Evolutionary conservation across 2,888 invertebrate genomes (phyloP).

Genomic region (Margaritifera margaritifera): DNA sequence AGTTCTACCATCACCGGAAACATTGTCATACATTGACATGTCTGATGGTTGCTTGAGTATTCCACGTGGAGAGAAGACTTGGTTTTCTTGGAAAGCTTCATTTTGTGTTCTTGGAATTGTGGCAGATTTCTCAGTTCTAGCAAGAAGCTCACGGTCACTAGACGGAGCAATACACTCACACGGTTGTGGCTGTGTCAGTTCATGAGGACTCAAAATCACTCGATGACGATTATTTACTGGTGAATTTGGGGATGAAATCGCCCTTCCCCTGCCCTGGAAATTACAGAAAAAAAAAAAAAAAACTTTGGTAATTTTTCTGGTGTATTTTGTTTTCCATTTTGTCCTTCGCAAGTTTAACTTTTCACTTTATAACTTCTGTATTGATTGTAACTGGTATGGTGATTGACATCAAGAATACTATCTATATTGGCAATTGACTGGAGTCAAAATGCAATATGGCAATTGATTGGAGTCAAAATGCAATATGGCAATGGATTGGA

Average conservation of each 20-base stretch:
- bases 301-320: background rate
- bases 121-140: slow-evolving; percentile 45
- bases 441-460: no score
- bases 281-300: slow-evolving; percentile 5
- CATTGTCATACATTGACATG: slow-evolving; percentile 47
- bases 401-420: no score
- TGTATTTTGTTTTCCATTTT: background rate
- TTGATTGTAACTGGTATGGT: no score
- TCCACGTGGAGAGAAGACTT: slow-evolving; percentile 41
- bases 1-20: slow-evolving; percentile 14
- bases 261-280: slow-evolving; percentile 86
- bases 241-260: slow-evolving; percentile 73
- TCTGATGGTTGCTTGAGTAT: slow-evolving; percentile 54
- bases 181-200: slow-evolving; percentile 40
- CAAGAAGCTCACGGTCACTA: slow-evolving; percentile 70
- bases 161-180: slow-evolving; percentile 41
- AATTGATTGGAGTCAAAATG: no score
- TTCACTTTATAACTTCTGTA: no score
- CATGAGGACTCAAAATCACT: slow-evolving; percentile 57
- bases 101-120: slow-evolving; percentile 56
- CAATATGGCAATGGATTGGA: no score
- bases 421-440: no score
- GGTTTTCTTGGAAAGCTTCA: slow-evolving; percentile 39
- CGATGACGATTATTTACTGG: slow-evolving; percentile 73
- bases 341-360: no score